Percentiles rank a stretch among this genome's conserved stretches.
Evolutionary conservation across 2,797 vertebrate genomes (phyloP).

Genomic region (Neosalanx taihuensis): DNA sequence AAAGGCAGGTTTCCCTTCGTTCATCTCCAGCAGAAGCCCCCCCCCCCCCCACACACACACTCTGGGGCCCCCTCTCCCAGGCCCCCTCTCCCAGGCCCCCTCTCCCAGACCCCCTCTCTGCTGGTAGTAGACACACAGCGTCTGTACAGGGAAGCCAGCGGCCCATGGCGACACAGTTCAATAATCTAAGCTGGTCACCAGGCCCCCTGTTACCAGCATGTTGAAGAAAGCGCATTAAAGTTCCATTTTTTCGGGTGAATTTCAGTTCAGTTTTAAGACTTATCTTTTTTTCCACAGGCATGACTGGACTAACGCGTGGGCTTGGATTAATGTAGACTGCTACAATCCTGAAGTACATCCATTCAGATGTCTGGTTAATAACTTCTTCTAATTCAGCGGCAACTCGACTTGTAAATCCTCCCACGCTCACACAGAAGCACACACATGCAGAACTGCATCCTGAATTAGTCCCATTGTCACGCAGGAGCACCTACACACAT

Average conservation of each 20-base stretch:
- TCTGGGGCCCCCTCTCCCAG: no score
- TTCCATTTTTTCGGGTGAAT: not conserved
- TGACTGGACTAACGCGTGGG: slow-evolving; percentile 7
- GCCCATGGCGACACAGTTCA: not conserved
- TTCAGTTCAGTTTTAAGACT: not conserved
- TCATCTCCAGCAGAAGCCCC: not conserved
- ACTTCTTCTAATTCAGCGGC: not conserved
- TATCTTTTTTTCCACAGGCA: not conserved
- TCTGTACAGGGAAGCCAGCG: slow-evolving; percentile 6
- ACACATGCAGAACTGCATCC: slow-evolving; percentile 1
- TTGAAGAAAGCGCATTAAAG: not conserved
- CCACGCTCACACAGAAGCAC: slow-evolving; percentile 14
- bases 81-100: no score
- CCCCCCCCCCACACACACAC: no score
- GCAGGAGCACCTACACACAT: no score
- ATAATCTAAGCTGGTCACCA: slow-evolving; percentile 9
- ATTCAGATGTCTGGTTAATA: not conserved
- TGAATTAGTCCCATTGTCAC: no score
- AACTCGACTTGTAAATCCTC: not conserved
- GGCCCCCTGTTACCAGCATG: slow-evolving; percentile 3
- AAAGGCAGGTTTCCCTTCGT: slow-evolving; percentile 31
- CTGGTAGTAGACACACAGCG: not conserved
- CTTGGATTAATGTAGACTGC: not conserved
- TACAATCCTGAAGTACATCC: not conserved
- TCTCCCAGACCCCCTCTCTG: not conserved